These are phyloP conservation scores for Eugnorisma glareosa DNA, from an alignment of 2,888 invertebrate genomes.

Conservation along the genomic window DNA sequence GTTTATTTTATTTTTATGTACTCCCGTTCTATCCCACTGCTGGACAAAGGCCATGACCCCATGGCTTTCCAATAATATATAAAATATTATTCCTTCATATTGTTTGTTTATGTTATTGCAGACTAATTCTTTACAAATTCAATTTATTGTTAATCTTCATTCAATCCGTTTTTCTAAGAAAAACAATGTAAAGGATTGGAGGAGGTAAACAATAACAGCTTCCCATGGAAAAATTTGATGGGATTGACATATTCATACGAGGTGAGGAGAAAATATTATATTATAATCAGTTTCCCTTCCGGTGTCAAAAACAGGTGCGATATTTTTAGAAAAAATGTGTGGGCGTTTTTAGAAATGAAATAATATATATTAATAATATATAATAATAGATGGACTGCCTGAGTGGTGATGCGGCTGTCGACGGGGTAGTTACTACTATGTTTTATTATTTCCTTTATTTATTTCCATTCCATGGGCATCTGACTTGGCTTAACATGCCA, in stretches of 20 bases:
- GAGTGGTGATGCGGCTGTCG: no score
- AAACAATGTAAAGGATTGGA: conserved; percentile 16
- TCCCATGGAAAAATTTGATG: not conserved
- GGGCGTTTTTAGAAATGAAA: not conserved
- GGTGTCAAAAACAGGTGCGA: not conserved
- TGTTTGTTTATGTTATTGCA: not conserved
- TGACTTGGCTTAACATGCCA: no score
- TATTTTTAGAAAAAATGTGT: not conserved
- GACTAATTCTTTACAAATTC: not conserved
- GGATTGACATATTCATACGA: conserved; percentile 32
- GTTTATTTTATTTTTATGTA: no score
- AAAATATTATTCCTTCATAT: not conserved
- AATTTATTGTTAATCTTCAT: not conserved
- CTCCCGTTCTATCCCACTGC: no score
- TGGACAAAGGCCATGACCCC: no score
- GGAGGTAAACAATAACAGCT: conserved; percentile 21
- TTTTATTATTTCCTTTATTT: no score
- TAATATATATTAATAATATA: no score
- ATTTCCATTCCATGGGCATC: no score
- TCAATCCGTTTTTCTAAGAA: not conserved
- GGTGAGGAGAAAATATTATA: conserved; percentile 22
- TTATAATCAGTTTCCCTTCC: conserved; percentile 6
- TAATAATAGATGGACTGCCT: no score
- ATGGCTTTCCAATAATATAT: no score
- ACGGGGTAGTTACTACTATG: no score